Conservation (phyloP, 2,888 invertebrate genomes). For the Drymonia ruficornis region DNA sequence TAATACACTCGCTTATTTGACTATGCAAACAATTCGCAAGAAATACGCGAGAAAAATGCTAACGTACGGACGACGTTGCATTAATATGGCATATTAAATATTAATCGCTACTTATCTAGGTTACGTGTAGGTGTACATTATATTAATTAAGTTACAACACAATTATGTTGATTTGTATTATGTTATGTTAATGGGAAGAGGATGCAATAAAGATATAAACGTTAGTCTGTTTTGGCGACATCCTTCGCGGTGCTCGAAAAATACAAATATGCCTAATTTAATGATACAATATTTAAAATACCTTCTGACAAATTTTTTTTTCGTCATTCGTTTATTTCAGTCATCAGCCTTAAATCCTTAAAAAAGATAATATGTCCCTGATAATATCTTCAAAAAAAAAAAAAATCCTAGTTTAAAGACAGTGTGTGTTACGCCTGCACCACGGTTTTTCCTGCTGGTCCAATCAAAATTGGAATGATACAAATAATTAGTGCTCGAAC, state of each 20-base stretch:
- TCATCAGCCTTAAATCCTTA: too few relatives aligned
- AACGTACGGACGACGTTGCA: background rate
- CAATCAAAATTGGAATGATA: too few relatives aligned
- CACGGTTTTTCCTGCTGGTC: too few relatives aligned
- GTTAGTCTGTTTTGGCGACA: background rate
- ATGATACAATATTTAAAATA: too few relatives aligned
- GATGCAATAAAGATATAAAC: slow-evolving; percentile 1
- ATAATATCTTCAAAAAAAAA: too few relatives aligned
- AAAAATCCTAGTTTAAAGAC: too few relatives aligned
- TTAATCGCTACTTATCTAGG: slow-evolving; percentile 13
- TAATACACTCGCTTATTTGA: background rate
- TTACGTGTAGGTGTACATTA: slow-evolving; percentile 16
- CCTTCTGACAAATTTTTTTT: too few relatives aligned
- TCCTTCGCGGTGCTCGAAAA: background rate
- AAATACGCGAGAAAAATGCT: background rate
- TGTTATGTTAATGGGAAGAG: background rate
- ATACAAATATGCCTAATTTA: background rate
- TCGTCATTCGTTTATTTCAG: too few relatives aligned
- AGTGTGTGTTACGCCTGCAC: too few relatives aligned
- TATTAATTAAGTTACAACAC: slow-evolving; percentile 10
- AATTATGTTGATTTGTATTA: slow-evolving; percentile 2
- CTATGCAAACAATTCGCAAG: background rate
- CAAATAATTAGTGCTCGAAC: too few relatives aligned
- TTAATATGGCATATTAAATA: slow-evolving; percentile 14
- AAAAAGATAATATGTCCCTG: too few relatives aligned